Conservation (phyloP, 2,888 invertebrate species). For the Chaetogeoica ovagalla region DNA sequence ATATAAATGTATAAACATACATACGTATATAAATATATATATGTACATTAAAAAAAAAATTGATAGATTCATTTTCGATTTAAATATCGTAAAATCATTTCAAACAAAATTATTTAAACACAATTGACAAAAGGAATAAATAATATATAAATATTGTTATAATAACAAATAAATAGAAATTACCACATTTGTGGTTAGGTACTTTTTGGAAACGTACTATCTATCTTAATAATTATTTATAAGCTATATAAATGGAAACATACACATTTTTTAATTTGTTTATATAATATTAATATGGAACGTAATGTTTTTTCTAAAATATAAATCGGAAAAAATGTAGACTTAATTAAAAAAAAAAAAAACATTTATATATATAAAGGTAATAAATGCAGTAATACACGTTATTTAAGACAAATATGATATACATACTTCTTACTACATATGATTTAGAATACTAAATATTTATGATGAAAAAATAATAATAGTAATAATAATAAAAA, state of each 20-base stretch:
- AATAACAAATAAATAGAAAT: conserved; percentile 16
- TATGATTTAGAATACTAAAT: conserved; percentile 37
- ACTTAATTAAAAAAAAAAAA: conserved; percentile 38
- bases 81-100: conserved; percentile 28
- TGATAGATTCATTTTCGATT: not conserved
- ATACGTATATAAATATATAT: not conserved
- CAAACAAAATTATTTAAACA: conserved; percentile 22
- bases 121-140: not conserved
- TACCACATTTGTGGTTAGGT: conserved; percentile 27
- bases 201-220: not conserved
- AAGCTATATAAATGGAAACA: not conserved
- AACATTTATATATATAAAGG: not conserved
- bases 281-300: conserved; percentile 12
- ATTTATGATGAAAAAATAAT: conserved; percentile 37
- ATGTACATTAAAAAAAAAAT: conserved; percentile 22
- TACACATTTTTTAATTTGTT: conserved; percentile 2
- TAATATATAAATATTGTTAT: conserved; percentile 2
- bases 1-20: not conserved
- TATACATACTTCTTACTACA: not conserved
- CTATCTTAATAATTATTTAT: not conserved
- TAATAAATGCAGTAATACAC: conserved; percentile 30
- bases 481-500: conserved; percentile 14
- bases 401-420: conserved; percentile 19
- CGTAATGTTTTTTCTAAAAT: conserved; percentile 3
- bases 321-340: conserved; percentile 14